Conservation (phyloP, 2,888 invertebrate species). For the Halictus ligatus region DNA sequence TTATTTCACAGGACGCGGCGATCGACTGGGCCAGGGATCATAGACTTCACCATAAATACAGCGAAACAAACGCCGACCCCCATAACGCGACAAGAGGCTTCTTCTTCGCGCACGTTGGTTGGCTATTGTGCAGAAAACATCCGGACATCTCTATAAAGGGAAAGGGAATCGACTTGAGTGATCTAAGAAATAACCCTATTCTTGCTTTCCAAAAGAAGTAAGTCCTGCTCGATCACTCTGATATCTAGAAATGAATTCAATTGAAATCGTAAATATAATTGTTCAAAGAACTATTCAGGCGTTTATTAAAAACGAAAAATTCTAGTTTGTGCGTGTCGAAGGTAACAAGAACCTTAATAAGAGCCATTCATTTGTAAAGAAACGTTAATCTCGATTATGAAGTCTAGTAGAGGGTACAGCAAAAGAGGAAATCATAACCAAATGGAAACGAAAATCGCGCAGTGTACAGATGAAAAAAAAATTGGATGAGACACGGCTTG, state of each 20-base stretch:
- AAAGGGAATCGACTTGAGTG: conserved; percentile 93
- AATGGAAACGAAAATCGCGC: too few species aligned
- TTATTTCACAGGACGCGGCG: conserved; percentile 87
- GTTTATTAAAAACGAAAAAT: too few species aligned
- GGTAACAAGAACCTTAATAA: too few species aligned
- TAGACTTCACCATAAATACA: conserved; percentile 96
- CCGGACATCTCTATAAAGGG: conserved; percentile 95
- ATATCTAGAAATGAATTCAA: background rate
- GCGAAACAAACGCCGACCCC: conserved; percentile 97
- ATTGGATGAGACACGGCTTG: too few species aligned
- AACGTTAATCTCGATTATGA: too few species aligned
- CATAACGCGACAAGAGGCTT: conserved; percentile 97
- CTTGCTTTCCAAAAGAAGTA: conserved; percentile 95
- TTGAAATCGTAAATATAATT: background rate
- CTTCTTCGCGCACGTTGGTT: conserved; percentile 98
- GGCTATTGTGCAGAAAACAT: conserved; percentile 96
- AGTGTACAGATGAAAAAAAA: too few species aligned
- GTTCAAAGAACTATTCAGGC: too few species aligned
- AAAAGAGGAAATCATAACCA: too few species aligned
- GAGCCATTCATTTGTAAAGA: too few species aligned
- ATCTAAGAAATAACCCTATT: conserved; percentile 92
- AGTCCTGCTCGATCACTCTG: background rate
- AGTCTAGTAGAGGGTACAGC: too few species aligned
- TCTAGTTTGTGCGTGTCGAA: too few species aligned
- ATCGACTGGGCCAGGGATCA: conserved; percentile 92